Evolutionary conservation across 35 echinoderm and acorn worm genomes (phyloP).

Genomic region (Eucidaris tribuloides): DNA sequence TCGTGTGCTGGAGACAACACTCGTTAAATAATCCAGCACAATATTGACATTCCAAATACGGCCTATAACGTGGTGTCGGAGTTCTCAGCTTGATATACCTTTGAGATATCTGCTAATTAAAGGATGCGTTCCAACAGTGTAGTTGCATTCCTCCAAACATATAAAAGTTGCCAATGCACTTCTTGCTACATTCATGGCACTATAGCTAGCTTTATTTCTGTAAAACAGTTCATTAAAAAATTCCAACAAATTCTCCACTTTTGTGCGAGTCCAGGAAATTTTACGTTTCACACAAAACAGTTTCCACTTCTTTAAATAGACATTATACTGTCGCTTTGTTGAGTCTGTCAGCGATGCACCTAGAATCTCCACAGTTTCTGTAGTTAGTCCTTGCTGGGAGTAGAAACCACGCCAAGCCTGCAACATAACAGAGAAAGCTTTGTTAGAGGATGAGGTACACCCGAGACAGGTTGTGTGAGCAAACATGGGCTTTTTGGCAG

Average conservation of each 20-base stretch:
- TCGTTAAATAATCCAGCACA: conserved; percentile 46
- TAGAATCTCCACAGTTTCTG: neutral
- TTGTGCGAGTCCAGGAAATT: no score
- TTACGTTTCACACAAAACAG: no score
- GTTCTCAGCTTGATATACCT: conserved; percentile 46
- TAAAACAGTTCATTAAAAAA: no score
- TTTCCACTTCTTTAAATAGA: neutral
- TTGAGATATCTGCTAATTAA: conserved; percentile 45
- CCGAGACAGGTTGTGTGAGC: no score
- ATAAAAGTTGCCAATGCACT: conserved; percentile 54
- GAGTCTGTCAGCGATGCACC: neutral
- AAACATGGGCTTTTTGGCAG: no score
- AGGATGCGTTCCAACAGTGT: conserved; percentile 53
- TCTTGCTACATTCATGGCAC: conserved; percentile 52
- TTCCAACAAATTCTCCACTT: no score
- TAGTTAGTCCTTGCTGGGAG: neutral
- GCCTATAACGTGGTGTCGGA: conserved; percentile 34
- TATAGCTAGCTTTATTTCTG: conserved; percentile 50
- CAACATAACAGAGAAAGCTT: neutral
- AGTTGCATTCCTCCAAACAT: neutral
- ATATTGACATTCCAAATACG: conserved; percentile 62
- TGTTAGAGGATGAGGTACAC: no score
- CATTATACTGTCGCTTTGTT: neutral
- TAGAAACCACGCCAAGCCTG: neutral
- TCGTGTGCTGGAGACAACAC: conserved; percentile 6